Evolutionary conservation across 2,888 invertebrate species (phyloP), one percentile per base, ranked within the genome.

Genomic region (Conops quadrifasciatus): DNA sequence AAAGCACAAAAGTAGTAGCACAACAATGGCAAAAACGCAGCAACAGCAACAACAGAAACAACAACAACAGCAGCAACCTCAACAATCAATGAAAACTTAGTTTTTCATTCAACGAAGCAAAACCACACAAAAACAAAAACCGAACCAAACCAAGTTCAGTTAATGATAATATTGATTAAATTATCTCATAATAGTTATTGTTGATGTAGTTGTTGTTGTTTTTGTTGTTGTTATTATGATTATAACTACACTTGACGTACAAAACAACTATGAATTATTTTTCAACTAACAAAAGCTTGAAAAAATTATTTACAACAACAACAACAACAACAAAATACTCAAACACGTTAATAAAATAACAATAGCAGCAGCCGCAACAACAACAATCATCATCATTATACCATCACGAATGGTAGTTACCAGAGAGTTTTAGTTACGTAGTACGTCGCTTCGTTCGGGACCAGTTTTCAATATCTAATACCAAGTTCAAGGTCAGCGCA

Each of bases 401-500:
- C 36, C 36, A 36, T 36, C 36, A 36, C 36, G 36, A 36, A 9
- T 36, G 36, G 36, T 36, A 36, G 36, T 9, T 36, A 9, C 36
- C 9, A 7, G 36, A 7, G 36, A 36, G 36, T n/a, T n/a, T n/a
- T n/a, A n/a, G n/a, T n/a, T n/a, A n/a, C n/a, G n/a, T n/a, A n/a
- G n/a, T n/a, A n/a, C n/a, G n/a, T n/a, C n/a, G n/a, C 36, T 36
- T 36, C 15, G 51, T 51, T 58, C n/a, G 68, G 62, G 49, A 68
- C 68, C 62, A 68, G 68, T 68, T 68, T 67, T 76, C 77, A 74
- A 73, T 76, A 77, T 76, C 75, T 77, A 77, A 77, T 77, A 77
- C 75, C 77, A 77, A 77, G 77, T 77, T 77, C 77, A 77, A 77
- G 77, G 77, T 76, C 74, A 76, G n/a, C 49, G 51, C 60, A 68